Evolutionary conservation across 2,797 vertebrate species (phyloP).

Genomic region (Sarcoramphus papa): DNA sequence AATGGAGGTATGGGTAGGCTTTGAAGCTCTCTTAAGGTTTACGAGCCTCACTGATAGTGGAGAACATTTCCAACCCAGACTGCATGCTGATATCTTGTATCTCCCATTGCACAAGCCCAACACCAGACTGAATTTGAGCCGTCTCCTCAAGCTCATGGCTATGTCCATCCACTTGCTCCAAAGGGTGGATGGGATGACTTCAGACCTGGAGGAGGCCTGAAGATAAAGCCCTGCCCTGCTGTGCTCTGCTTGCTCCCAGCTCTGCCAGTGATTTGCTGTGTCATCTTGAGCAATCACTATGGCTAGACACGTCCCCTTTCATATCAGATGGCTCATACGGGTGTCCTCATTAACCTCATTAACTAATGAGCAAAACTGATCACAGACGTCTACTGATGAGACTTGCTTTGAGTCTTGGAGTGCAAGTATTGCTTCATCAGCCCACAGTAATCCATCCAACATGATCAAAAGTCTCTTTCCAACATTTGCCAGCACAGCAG

Average conservation of each 20-base stretch:
- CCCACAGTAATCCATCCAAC: neutral
- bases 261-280: neutral
- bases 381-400: neutral
- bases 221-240: neutral
- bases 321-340: neutral
- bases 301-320: neutral
- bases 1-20: neutral
- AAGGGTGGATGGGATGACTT: neutral
- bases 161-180: neutral
- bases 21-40: neutral
- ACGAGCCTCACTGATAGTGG: fast-evolving
- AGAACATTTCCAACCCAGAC: neutral
- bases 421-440: neutral
- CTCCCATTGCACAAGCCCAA: neutral
- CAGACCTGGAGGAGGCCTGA: neutral
- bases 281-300: neutral
- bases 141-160: fast-evolving
- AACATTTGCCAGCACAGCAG: neutral
- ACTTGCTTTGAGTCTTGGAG: neutral
- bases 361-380: conserved; percentile 18
- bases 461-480: neutral
- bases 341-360: conserved; percentile 48
- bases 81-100: neutral
- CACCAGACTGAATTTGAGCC: neutral
- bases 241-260: neutral